Percentiles rank a stretch among this genome's conserved stretches.
Conservation (phyloP, 2,888 invertebrate genomes). For the Rotaria socialis region DNA sequence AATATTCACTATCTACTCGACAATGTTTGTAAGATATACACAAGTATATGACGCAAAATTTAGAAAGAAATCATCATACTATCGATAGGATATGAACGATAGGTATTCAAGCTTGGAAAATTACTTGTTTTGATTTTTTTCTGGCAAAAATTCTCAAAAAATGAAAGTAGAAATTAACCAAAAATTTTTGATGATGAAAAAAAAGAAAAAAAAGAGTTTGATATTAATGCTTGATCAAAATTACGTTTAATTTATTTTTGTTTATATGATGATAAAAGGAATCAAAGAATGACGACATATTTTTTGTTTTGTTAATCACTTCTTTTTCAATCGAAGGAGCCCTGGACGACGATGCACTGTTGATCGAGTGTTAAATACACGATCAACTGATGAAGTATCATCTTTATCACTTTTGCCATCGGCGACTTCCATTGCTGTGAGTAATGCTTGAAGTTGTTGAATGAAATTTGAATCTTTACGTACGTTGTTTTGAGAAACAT, state of each 20-base stretch:
- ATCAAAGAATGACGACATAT: not conserved
- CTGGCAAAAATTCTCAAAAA: no score
- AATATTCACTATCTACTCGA: no score
- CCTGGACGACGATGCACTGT: not conserved
- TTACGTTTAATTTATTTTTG: not conserved
- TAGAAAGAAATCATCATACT: no score
- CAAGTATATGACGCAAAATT: no score
- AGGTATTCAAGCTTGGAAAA: no score
- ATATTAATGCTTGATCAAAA: not conserved
- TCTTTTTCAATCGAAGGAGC: constrained; percentile 32
- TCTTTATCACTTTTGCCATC: not conserved
- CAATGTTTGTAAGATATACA: no score
- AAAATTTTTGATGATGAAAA: no score
- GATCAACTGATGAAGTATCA: not conserved
- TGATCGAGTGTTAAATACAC: not conserved
- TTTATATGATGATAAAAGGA: not conserved
- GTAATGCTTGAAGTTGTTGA: not conserved
- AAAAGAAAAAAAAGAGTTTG: not conserved
- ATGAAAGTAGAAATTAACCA: no score
- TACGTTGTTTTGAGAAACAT: not conserved
- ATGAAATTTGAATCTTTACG: not conserved
- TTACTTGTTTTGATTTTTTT: no score
- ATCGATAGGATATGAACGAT: no score
- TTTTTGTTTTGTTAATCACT: not conserved
- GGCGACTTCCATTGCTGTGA: not conserved